Percentiles rank a stretch among this genome's conserved stretches.
Evolutionary conservation across 2,888 invertebrate species (phyloP).

Genomic region (Acleris sparsana): DNA sequence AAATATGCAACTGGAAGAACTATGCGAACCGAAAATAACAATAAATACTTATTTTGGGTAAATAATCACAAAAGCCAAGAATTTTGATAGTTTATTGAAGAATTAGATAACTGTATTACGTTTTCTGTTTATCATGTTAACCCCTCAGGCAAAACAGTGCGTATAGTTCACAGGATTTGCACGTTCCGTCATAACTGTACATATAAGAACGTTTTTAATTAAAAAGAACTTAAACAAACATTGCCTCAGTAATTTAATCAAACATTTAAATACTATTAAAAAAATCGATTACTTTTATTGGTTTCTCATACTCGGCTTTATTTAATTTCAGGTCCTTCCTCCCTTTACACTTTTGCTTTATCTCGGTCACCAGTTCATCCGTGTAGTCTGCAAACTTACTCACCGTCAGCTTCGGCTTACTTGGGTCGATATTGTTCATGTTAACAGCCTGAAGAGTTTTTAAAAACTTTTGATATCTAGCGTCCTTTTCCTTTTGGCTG

Average conservation of each 20-base stretch:
- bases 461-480: constrained; percentile 55
- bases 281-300: constrained; percentile 30
- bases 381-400: constrained; percentile 61
- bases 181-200: too few species aligned
- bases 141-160: too few species aligned
- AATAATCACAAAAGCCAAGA: too few species aligned
- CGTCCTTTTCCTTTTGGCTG: constrained; percentile 50
- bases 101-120: too few species aligned
- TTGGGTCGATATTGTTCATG: constrained; percentile 49
- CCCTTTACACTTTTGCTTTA: constrained; percentile 20
- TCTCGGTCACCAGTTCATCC: constrained; percentile 43
- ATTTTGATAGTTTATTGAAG: too few species aligned
- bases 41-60: too few species aligned
- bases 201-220: background rate
- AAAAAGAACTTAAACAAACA: background rate
- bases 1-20: too few species aligned
- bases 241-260: background rate
- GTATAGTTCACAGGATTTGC: too few species aligned
- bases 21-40: too few species aligned
- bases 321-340: constrained; percentile 51
- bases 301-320: constrained; percentile 29
- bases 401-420: constrained; percentile 49
- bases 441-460: constrained; percentile 57
- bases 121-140: too few species aligned
- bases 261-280: constrained; percentile 11